phyloP scores from a whole-genome alignment of 2,113 vertebrate species.

The Embiotoca jacksoni region DNA sequence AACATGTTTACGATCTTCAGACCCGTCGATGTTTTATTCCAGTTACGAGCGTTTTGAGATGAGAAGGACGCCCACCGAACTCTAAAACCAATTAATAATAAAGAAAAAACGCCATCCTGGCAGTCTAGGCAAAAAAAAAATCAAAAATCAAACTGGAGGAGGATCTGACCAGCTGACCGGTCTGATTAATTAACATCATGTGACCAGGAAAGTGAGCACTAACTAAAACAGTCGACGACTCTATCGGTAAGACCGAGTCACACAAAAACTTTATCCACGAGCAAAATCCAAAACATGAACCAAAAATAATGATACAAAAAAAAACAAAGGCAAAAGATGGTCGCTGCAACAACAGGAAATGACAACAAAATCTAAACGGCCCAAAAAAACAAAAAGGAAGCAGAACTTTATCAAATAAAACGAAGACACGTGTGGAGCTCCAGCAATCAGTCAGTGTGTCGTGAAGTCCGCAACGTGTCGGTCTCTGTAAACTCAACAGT shows the following conservation, averaged over 20 bases:
- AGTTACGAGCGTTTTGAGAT: too few species aligned
- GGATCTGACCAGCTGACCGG: constrained; percentile 30
- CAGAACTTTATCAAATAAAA: constrained; percentile 26
- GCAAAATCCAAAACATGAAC: constrained; percentile 44
- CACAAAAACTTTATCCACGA: constrained; percentile 27
- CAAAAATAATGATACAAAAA: too few species aligned
- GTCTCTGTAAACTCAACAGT: background rate
- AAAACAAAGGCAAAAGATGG: constrained; percentile 17
- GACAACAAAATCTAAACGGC: constrained; percentile 6
- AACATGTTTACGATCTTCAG: too few species aligned
- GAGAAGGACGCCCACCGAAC: too few species aligned
- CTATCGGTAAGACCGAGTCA: constrained; percentile 25
- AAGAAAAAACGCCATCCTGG: background rate
- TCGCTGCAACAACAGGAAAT: constrained; percentile 24
- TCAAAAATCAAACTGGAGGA: constrained; percentile 24
- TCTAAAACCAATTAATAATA: too few species aligned
- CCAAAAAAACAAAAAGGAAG: constrained; percentile 50
- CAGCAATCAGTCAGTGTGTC: background rate
- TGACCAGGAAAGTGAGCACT: constrained; percentile 38
- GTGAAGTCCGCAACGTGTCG: background rate
- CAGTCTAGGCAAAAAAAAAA: constrained; percentile 5
- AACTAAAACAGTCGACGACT: constrained; percentile 35
- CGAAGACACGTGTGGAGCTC: constrained; percentile 3
- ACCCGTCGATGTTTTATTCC: too few species aligned
- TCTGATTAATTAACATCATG: constrained; percentile 6